Base-by-base conservation (phyloP, 1,140 invertebrate genomes). In the Polypedilum pembai region DNA sequence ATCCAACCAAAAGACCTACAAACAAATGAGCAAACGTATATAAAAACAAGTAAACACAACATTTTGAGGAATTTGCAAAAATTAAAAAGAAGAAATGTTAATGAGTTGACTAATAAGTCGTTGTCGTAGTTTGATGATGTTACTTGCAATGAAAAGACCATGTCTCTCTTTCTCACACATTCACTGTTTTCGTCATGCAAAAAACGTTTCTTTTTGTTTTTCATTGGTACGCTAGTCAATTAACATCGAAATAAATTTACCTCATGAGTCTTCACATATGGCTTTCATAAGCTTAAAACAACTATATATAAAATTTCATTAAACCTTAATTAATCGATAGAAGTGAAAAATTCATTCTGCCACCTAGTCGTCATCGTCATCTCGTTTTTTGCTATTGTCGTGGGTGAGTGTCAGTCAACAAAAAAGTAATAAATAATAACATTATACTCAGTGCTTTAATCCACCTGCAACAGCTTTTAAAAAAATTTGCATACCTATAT, bases 101-200 rank as follows among this genome's bases (percentile, higher is more conserved):
- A 56, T 56, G 45, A 56, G 45, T n/a, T 56, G 45, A 56, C 45
- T 56, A 15, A 56, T 56, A 15, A 56, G 45, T 56, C n/a, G 45
- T n/a, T 15, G 45, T 56, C 12, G 8, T 1, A 15, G 45, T 56
- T n/a, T 10, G 8, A 12, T 56, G 45, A 56, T 56, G 45, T 56
- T 56, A 56, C n/a, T 56, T 12, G 24, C 5, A 56, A n/a, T 56
- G 10, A 56, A 56, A 56, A 56, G 45, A n/a, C 45, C 45, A 56
- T 56, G n/a, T 56, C 24, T 33, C 24, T 33, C 24, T 33, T 33
- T 33, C 24, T 33, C 5, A 5, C 24, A n/a, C n/a, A n/a, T n/a
- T 33, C 5, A 5, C 24, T 33, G 24, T 33, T 33, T 33, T 33
- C 24, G 24, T 33, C 24, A 33, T 33, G 24, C 24, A 33, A 33